Evolutionary conservation across 2,888 invertebrate species (phyloP).

Genomic region (Pinctada fucata): DNA sequence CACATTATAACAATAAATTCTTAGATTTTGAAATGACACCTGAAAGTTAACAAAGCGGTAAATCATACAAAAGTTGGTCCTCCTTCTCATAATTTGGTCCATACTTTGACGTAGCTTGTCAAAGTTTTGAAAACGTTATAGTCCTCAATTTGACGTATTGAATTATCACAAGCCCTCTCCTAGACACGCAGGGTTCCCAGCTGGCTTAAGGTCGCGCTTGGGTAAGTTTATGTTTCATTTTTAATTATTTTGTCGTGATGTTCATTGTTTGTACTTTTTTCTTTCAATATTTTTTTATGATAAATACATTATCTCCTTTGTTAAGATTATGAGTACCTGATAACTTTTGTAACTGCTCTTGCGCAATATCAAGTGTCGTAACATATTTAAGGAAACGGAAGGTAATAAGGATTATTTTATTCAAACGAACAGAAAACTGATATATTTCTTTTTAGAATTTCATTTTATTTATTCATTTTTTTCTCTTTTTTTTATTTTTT

Average conservation of each 20-base stretch:
- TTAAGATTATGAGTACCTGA: too few relatives aligned
- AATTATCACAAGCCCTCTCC: not conserved
- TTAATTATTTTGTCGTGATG: not conserved
- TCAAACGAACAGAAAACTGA: too few relatives aligned
- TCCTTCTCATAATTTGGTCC: not conserved
- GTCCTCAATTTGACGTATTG: not conserved
- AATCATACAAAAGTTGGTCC: not conserved
- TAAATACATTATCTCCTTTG: too few relatives aligned
- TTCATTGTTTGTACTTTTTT: not conserved
- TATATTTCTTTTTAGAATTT: too few relatives aligned
- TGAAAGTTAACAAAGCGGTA: constrained; percentile 4
- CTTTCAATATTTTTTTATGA: too few relatives aligned
- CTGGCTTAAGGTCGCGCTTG: not conserved
- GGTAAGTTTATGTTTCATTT: not conserved
- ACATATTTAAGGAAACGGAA: too few relatives aligned
- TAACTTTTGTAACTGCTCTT: too few relatives aligned
- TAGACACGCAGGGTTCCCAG: not conserved
- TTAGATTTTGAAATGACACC: not conserved
- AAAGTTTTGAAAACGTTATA: not conserved
- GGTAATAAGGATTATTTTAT: too few relatives aligned
- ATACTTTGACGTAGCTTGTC: not conserved
- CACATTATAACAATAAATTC: not conserved
- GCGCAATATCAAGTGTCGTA: too few relatives aligned
- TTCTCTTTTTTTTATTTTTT: too few relatives aligned
- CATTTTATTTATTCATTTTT: too few relatives aligned